phyloP scores from a whole-genome alignment of 2,797 vertebrate genomes.

The Graptemys geographica region DNA sequence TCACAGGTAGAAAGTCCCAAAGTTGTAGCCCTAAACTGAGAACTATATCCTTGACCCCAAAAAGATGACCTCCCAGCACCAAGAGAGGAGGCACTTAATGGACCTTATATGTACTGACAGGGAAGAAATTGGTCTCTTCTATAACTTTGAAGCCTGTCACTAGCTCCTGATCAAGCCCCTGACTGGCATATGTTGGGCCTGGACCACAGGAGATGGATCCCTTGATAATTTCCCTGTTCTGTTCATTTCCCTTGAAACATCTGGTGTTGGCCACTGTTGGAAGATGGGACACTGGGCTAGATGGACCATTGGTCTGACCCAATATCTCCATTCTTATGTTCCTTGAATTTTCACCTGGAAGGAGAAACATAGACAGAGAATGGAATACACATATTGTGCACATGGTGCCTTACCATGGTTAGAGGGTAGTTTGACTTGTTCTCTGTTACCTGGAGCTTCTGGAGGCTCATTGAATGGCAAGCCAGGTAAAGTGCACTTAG shows the following conservation, averaged over 20 bases:
- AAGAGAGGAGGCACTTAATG: too few relatives aligned
- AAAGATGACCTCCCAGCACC: background rate
- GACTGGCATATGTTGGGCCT: background rate
- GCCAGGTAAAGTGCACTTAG: background rate
- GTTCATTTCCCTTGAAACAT: background rate
- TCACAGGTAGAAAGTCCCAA: background rate
- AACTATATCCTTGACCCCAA: background rate
- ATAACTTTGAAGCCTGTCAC: background rate
- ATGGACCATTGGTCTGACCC: background rate
- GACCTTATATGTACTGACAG: background rate
- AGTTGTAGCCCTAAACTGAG: rapidly evolving
- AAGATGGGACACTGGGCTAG: background rate
- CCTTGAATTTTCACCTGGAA: background rate
- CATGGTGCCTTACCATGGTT: background rate
- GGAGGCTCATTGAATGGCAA: background rate
- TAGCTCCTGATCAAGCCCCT: rapidly evolving
- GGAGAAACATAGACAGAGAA: background rate
- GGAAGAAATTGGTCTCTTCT: background rate
- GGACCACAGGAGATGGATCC: background rate
- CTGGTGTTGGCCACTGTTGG: background rate
- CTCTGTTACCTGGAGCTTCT: background rate
- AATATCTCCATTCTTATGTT: background rate
- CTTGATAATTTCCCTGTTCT: background rate
- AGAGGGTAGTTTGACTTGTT: background rate
- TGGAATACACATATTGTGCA: background rate